Percentiles rank a stretch among this genome's conserved stretches.
Evolutionary conservation across 2,888 invertebrate species (phyloP).

Genomic region (Amphipoea lucens): DNA sequence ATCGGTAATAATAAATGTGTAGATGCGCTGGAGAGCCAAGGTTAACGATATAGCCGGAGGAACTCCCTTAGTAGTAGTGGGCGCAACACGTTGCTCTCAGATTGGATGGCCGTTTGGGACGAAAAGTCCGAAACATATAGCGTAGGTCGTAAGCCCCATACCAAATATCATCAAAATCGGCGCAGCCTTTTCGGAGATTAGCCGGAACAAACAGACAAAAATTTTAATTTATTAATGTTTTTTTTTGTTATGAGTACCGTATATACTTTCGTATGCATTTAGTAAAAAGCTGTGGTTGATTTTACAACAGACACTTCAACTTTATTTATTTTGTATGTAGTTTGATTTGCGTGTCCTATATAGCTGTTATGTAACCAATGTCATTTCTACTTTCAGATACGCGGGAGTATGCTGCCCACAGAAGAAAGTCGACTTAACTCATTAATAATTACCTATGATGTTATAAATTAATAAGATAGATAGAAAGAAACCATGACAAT

Average conservation of each 20-base stretch:
- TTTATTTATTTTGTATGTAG: neutral
- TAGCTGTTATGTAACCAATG: neutral
- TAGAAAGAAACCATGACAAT: slow-evolving; percentile 15
- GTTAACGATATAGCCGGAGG: neutral
- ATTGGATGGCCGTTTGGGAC: neutral
- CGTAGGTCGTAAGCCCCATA: neutral
- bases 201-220: neutral
- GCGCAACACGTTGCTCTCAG: neutral
- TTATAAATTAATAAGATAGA: slow-evolving; percentile 22
- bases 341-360: neutral
- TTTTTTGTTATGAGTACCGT: neutral
- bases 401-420: slow-evolving; percentile 87
- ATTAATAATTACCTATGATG: slow-evolving; percentile 50
- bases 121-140: neutral
- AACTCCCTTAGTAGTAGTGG: too few species aligned
- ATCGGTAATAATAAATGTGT: neutral
- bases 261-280: neutral
- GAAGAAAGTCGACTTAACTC: slow-evolving; percentile 62
- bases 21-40: neutral
- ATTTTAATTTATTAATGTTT: neutral
- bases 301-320: neutral
- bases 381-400: slow-evolving; percentile 74
- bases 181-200: neutral
- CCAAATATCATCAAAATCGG: neutral
- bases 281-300: neutral